Conservation (phyloP, 2,113 vertebrate genomes). For the Ginglymostoma cirratum region DNA sequence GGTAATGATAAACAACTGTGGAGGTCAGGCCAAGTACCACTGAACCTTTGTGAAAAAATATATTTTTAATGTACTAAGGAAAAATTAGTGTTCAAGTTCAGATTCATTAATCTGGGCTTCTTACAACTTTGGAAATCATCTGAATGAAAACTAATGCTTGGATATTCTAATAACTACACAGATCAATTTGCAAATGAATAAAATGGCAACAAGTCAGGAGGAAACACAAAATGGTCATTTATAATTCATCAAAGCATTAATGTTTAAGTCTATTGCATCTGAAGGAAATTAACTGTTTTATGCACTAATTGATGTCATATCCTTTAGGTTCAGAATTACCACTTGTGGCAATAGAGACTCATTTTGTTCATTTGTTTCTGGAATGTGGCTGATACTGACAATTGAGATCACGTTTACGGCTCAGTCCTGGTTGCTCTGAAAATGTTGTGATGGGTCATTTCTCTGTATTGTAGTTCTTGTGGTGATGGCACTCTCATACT, state of each 20-base stretch:
- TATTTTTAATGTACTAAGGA: background rate
- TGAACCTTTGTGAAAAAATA: background rate
- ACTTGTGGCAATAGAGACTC: background rate
- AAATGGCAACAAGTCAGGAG: constrained; percentile 27
- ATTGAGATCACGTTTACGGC: background rate
- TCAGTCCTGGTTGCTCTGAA: background rate
- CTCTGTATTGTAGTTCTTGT: too few relatives aligned
- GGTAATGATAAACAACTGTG: background rate
- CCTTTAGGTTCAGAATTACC: background rate
- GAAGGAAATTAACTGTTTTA: constrained; percentile 27
- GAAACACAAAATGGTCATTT: constrained; percentile 22
- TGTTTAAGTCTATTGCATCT: constrained; percentile 24
- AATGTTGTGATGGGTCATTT: background rate
- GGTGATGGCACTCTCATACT: background rate
- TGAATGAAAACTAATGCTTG: constrained; percentile 21
- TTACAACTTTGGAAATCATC: background rate
- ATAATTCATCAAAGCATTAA: constrained; percentile 33
- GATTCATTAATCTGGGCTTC: background rate
- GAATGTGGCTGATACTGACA: background rate
- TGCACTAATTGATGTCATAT: background rate
- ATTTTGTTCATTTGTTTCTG: background rate
- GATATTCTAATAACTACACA: background rate
- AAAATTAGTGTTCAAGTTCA: background rate
- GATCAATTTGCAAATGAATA: constrained; percentile 23
- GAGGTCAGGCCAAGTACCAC: background rate